phyloP scores from a whole-genome alignment of 1,140 invertebrate species.

The Drosophila nigromelanica region DNA sequence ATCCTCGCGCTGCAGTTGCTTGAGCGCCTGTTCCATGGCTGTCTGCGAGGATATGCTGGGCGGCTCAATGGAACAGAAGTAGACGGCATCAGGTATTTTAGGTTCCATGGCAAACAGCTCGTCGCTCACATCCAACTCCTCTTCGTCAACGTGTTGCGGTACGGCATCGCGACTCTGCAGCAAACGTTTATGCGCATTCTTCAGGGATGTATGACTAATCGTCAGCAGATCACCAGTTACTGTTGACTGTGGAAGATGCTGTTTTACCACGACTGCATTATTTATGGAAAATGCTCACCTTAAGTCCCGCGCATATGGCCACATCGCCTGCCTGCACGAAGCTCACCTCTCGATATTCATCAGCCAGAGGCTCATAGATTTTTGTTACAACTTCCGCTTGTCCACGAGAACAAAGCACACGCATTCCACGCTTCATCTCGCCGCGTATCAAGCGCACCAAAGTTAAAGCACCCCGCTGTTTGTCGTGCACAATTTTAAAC shows the following conservation, averaged over 20 bases:
- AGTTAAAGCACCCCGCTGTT: constrained; percentile 93
- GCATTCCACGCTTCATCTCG: constrained; percentile 87
- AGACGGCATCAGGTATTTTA: constrained; percentile 95
- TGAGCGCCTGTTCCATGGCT: constrained; percentile 93
- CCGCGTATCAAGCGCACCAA: constrained; percentile 95
- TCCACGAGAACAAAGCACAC: constrained; percentile 62
- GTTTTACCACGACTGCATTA: neutral
- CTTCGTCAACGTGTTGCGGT: constrained; percentile 15
- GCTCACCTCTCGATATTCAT: constrained; percentile 92
- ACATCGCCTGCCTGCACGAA: constrained; percentile 92
- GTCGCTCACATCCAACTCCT: constrained; percentile 52
- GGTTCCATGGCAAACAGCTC: constrained; percentile 86
- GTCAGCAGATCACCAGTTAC: constrained; percentile 95
- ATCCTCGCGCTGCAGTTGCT: constrained; percentile 95
- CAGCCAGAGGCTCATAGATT: constrained; percentile 92
- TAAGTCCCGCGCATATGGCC: constrained; percentile 93
- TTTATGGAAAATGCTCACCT: constrained; percentile 84
- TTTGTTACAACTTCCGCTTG: constrained; percentile 89
- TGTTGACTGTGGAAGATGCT: constrained; percentile 85
- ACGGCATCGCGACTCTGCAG: constrained; percentile 56
- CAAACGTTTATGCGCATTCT: constrained; percentile 86
- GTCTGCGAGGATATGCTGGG: constrained; percentile 91
- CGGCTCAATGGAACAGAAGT: constrained; percentile 98
- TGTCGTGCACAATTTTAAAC: constrained; percentile 97
- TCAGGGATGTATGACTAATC: constrained; percentile 85